These are phyloP conservation scores for Rousettus leschenaultii DNA, from an alignment of 2,113 vertebrate species.

Conservation along the genomic window DNA sequence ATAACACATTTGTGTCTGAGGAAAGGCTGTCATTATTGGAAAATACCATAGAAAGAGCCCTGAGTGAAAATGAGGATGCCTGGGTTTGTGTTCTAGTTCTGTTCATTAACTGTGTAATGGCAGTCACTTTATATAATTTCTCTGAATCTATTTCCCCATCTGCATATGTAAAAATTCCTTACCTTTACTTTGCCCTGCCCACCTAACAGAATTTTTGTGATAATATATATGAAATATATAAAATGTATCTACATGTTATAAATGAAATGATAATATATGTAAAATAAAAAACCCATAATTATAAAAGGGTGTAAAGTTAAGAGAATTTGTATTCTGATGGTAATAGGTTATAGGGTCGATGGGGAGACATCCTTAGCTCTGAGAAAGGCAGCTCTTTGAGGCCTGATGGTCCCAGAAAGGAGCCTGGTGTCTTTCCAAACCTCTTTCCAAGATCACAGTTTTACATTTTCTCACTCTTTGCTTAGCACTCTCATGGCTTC, in stretches of 20 bases:
- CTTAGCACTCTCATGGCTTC: neutral
- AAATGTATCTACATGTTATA: neutral
- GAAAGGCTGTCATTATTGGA: neutral
- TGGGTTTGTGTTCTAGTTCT: neutral
- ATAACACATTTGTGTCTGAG: neutral
- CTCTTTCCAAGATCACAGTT: neutral
- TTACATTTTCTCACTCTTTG: neutral
- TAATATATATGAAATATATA: neutral
- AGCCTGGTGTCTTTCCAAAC: neutral
- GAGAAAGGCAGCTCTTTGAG: neutral
- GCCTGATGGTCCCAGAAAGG: neutral
- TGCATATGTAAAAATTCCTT: neutral
- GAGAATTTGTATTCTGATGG: neutral
- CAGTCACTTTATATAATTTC: neutral
- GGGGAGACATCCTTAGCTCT: neutral
- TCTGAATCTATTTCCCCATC: neutral
- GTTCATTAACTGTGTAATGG: neutral
- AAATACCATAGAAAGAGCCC: neutral
- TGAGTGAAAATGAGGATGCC: neutral
- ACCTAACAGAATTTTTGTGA: neutral
- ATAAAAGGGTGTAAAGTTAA: neutral
- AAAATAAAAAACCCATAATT: neutral
- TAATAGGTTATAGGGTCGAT: neutral
- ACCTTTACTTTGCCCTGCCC: neutral
- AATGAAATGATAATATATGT: neutral